Percentiles rank a stretch among this genome's conserved stretches.
Evolutionary conservation across 2,797 vertebrate genomes (phyloP).

Genomic region (Synanceia verrucosa): DNA sequence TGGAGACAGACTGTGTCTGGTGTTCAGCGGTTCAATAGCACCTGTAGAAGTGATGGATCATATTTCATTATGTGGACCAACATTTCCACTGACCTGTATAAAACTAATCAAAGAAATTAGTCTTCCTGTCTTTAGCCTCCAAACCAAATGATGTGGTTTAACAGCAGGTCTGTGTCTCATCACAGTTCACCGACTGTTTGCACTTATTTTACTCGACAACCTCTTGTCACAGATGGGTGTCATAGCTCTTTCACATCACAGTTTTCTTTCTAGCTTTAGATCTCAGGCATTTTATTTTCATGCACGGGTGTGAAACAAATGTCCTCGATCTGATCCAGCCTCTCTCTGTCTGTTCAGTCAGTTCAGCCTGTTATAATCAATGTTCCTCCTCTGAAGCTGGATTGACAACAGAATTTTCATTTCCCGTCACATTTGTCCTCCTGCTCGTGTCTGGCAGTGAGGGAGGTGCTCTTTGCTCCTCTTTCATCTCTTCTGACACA

Average conservation of each 20-base stretch:
- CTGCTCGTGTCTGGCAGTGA: neutral
- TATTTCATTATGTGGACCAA: slow-evolving; percentile 14
- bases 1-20: slow-evolving; percentile 5
- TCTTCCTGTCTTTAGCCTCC: neutral
- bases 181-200: neutral
- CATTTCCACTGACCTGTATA: slow-evolving; percentile 23
- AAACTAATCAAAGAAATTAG: slow-evolving; percentile 33
- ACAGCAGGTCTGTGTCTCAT: neutral
- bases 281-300: slow-evolving; percentile 6
- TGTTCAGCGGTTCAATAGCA: slow-evolving; percentile 10
- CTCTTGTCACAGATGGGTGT: neutral
- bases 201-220: neutral
- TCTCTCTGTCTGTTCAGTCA: neutral
- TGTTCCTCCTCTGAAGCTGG: slow-evolving; percentile 7
- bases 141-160: too few species aligned
- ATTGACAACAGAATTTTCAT: slow-evolving; percentile 33
- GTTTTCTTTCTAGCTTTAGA: neutral
- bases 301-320: neutral
- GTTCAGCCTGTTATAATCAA: slow-evolving; percentile 21
- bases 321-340: neutral
- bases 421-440: slow-evolving; percentile 23
- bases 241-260: neutral
- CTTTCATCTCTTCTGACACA: slow-evolving; percentile 13
- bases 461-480: slow-evolving; percentile 15
- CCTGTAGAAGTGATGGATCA: neutral